Percentiles rank a stretch among this genome's conserved stretches.
Evolutionary conservation across 2,113 vertebrate genomes (phyloP).

Genomic region (Gallinago media): DNA sequence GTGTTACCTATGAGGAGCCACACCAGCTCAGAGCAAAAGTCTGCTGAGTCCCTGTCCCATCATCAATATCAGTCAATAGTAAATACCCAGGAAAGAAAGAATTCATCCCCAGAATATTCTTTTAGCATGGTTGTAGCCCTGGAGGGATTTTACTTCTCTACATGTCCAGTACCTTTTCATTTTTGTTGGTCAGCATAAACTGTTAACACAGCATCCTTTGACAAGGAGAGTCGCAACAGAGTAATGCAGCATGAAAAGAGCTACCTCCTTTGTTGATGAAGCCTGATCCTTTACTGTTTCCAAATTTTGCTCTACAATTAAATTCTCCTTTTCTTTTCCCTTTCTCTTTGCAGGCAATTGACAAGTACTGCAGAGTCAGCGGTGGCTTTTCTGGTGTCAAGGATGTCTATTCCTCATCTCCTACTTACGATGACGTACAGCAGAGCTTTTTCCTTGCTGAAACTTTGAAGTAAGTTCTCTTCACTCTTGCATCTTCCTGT

Average conservation of each 20-base stretch:
- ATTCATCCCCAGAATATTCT: background rate
- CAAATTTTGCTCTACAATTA: background rate
- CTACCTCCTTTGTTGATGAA: background rate
- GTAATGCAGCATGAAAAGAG: background rate
- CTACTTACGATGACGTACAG: conserved; percentile 95
- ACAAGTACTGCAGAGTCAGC: conserved; percentile 94
- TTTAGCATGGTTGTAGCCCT: background rate
- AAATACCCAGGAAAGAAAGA: background rate
- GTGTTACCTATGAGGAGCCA: background rate
- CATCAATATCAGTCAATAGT: background rate
- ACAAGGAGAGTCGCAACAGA: background rate
- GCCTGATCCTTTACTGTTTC: background rate
- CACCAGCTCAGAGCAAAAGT: background rate
- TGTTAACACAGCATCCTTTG: background rate
- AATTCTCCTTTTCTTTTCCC: background rate
- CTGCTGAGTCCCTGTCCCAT: rapidly evolving
- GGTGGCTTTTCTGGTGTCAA: conserved; percentile 97
- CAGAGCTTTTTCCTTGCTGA: conserved; percentile 99
- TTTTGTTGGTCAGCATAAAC: background rate
- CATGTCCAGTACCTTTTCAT: background rate
- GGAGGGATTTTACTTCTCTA: background rate
- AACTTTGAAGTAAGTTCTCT: conserved; percentile 92
- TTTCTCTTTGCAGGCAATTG: conserved; percentile 87
- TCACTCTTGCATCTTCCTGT: background rate
- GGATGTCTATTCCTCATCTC: conserved; percentile 94